Evolutionary conservation across 2,888 invertebrate genomes (phyloP), one percentile per base, ranked within the genome.

Genomic region (Drosophila cyrtoloma): DNA sequence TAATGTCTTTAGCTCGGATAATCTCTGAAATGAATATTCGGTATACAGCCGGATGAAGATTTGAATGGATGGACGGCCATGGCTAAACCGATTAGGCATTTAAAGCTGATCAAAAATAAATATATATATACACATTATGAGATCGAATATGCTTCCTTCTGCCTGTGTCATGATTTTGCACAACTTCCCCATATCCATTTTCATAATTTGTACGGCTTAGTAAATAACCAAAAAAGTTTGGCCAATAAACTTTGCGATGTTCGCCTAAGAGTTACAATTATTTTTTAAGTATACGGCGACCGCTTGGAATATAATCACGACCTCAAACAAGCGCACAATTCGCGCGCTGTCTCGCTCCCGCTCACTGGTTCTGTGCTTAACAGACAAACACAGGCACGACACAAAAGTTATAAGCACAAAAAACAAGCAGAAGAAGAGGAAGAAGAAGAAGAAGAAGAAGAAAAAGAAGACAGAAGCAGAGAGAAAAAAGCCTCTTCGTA

Each of bases 401-500:
- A 75, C 52, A 68, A 62, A 58, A 61, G 28, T 39, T 68, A 67
- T 57, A 59, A 67, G 50, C 69, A 81, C 73, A 71, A 62, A 63
- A 82, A 79, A 75, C 53, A 57, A 77, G 37, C 5, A 14, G 53
- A 67, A 56, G 44, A 67, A 28, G 28, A 62, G 63, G 50, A 57
- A 28, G 28, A 62, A 65, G 50, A 57, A 64, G 39, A 67, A 69
- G 33, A 3, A 67, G 50, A 57, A 64, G 39, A 67, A 69, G 33
- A 3, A 67, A 44, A 50, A 35, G 61, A 59, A 58, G 39, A 59
- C 44, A 68, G 35, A 35, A 35, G 22, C n/a, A 33, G n/a, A 57
- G 60, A 65, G 75, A 66, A 74, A 67, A 71, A 73, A 72, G 74
- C 65, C 65, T 79, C 74, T 81, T 75, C 69, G 83, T 79, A 88